Conservation (phyloP, 2,888 invertebrate genomes). For the Chouioia cunea region DNA sequence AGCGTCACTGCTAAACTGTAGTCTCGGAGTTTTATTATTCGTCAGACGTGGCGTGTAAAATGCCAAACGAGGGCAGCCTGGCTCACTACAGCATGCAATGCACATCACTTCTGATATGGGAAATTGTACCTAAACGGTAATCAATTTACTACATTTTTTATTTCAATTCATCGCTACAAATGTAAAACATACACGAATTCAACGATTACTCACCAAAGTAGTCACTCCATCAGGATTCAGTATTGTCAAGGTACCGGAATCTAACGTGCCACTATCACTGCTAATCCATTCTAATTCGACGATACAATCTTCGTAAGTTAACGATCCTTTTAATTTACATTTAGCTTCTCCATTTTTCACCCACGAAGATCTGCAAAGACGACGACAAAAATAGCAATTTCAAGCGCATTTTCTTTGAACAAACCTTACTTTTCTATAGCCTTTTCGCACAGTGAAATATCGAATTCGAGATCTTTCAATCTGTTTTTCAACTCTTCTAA, state of each 20-base stretch:
- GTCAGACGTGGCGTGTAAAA: constrained; percentile 79
- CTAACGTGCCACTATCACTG: constrained; percentile 73
- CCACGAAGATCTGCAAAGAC: constrained; percentile 80
- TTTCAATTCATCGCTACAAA: neutral
- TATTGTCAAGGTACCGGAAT: constrained; percentile 81
- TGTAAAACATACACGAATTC: constrained; percentile 11
- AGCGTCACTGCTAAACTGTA: constrained; percentile 85
- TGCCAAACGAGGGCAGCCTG: constrained; percentile 81
- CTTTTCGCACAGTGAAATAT: constrained; percentile 77
- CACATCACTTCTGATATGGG: constrained; percentile 83
- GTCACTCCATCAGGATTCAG: constrained; percentile 83
- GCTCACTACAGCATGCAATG: constrained; percentile 83
- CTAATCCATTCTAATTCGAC: constrained; percentile 87
- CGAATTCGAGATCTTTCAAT: constrained; percentile 69
- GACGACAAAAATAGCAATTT: constrained; percentile 28
- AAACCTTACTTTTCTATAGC: constrained; percentile 78
- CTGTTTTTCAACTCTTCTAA: constrained; percentile 77
- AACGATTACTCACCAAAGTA: constrained; percentile 73
- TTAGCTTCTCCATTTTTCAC: constrained; percentile 85
- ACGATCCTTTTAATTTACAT: constrained; percentile 69
- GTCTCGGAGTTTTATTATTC: constrained; percentile 73
- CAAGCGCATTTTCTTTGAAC: neutral
- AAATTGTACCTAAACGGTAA: constrained; percentile 73
- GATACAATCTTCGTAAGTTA: constrained; percentile 80
- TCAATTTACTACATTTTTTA: constrained; percentile 4